A percentile compares a stretch with the other conserved stretches of the same genome.
Conservation (phyloP, 2,888 invertebrate genomes). For the Camptogramma bilineatum region DNA sequence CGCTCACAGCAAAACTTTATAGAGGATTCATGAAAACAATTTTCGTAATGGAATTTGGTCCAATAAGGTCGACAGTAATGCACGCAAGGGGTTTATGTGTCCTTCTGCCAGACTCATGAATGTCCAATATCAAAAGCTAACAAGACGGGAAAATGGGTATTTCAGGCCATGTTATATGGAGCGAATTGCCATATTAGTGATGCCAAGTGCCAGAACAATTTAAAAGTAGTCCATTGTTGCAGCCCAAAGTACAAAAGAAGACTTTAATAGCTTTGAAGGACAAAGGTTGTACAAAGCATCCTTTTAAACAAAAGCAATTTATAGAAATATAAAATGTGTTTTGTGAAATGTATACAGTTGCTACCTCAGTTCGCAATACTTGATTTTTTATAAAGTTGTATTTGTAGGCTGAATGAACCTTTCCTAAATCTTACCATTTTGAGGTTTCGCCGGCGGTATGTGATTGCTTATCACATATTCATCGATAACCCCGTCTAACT, state of each 20-base stretch:
- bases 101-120: constrained; percentile 17
- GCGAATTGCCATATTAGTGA: constrained; percentile 9
- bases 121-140: constrained; percentile 13
- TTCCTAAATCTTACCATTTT: constrained; percentile 71
- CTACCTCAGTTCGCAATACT: not conserved
- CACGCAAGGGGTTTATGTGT: constrained; percentile 28
- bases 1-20: constrained; percentile 24
- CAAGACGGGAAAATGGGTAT: constrained; percentile 4
- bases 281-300: constrained; percentile 5
- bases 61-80: constrained; percentile 29
- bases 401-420: not conserved
- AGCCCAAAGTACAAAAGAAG: not conserved
- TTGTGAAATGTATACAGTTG: not conserved
- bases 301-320: constrained; percentile 1
- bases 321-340: not conserved
- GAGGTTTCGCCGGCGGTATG: constrained; percentile 74
- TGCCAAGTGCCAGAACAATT: constrained; percentile 10
- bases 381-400: not conserved
- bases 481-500: constrained; percentile 77
- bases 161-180: constrained; percentile 19
- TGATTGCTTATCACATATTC: constrained; percentile 83
- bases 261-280: constrained; percentile 10
- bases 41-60: constrained; percentile 37
- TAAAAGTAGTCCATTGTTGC: constrained; percentile 10
- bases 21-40: constrained; percentile 41